Conservation (phyloP, 2,113 vertebrate species). For the Tachysurus vachellii region DNA sequence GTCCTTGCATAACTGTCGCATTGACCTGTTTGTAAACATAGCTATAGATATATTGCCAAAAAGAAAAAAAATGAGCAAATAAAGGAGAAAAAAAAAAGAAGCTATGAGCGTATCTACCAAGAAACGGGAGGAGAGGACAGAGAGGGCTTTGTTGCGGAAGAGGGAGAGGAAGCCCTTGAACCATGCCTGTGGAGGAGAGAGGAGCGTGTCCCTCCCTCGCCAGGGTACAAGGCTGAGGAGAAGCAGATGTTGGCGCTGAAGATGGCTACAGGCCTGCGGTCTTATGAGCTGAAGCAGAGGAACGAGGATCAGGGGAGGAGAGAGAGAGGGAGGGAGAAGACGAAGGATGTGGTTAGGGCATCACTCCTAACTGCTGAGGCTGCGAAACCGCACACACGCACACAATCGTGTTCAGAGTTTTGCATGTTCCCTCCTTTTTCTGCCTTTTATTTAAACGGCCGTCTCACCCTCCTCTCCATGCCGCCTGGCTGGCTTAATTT, state of each 20-base stretch:
- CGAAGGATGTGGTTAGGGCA: slow-evolving; percentile 58
- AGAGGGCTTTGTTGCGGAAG: slow-evolving; percentile 52
- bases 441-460: slow-evolving; percentile 34
- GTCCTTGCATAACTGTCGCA: neutral
- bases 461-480: slow-evolving; percentile 21
- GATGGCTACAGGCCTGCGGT: slow-evolving; percentile 34
- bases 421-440: slow-evolving; percentile 40
- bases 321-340: slow-evolving; percentile 35
- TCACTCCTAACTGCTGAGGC: slow-evolving; percentile 55
- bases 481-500: neutral
- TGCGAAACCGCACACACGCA: slow-evolving; percentile 56
- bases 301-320: slow-evolving; percentile 16
- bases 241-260: slow-evolving; percentile 56
- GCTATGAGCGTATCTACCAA: slow-evolving; percentile 11
- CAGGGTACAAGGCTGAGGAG: slow-evolving; percentile 45
- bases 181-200: slow-evolving; percentile 50
- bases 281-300: slow-evolving; percentile 28
- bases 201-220: slow-evolving; percentile 37
- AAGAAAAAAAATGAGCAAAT: neutral
- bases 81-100: neutral
- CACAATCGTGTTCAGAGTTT: slow-evolving; percentile 47
- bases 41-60: neutral
- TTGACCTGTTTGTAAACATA: neutral
- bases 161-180: slow-evolving; percentile 50
- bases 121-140: slow-evolving; percentile 44